Percentiles rank a stretch among this genome's conserved stretches.
phyloP scores from a whole-genome alignment of 2,113 vertebrate species.

The Cinclus cinclus region DNA sequence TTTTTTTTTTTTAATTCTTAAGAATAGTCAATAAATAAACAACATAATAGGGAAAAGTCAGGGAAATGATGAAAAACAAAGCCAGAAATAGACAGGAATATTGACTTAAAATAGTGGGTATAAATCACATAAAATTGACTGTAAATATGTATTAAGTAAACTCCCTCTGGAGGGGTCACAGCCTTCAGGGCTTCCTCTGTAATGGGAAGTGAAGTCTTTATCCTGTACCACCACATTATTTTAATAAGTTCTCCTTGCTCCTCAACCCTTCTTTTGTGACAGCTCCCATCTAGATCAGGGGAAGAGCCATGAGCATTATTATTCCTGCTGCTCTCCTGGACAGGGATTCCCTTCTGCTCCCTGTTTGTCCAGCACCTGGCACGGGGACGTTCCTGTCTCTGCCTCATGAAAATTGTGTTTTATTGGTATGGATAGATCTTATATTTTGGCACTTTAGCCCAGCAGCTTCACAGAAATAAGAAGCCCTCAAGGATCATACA shows the following conservation, averaged over 20 bases:
- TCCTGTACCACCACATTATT: background rate
- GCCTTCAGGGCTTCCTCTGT: background rate
- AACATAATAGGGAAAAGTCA: background rate
- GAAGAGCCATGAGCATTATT: background rate
- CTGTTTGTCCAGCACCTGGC: background rate
- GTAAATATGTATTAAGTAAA: background rate
- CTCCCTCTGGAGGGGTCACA: background rate
- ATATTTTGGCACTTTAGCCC: background rate
- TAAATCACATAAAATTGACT: background rate
- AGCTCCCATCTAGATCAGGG: background rate
- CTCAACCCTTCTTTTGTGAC: background rate
- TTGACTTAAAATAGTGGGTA: background rate
- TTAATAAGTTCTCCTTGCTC: background rate
- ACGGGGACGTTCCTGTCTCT: background rate
- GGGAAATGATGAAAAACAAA: background rate
- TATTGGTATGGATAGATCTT: background rate
- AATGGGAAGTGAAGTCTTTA: background rate
- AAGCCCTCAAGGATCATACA: background rate
- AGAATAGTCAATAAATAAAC: background rate
- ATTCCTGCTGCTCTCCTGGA: background rate
- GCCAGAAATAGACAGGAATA: background rate
- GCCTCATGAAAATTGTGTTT: background rate
- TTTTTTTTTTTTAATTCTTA: background rate
- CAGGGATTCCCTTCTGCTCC: background rate
- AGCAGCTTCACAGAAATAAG: background rate